Evolutionary conservation across 2,797 vertebrate species (phyloP), one percentile per base, ranked within the genome.

Genomic region (Acanthurus tractus): DNA sequence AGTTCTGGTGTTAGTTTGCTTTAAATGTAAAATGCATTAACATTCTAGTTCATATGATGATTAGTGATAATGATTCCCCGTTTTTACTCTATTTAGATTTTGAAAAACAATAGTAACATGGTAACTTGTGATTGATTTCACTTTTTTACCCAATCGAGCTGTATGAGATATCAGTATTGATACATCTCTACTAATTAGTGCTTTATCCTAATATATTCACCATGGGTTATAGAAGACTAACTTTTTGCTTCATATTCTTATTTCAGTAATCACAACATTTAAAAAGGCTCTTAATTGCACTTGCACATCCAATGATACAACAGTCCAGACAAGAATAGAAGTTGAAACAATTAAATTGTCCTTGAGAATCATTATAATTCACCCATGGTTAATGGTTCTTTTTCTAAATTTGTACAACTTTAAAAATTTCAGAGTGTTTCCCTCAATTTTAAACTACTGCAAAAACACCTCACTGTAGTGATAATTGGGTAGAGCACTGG

Each of bases 401-500:
- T 34, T 34, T 34, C 3, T 45, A 34, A 38, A 44, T 45, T 58
- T 34, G 3, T 10, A 17, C 0, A 13, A 22, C 6, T 71, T n/a
- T 22, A 36, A 45, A 54, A 2, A 59, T 45, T 58, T 34, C 2
- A 68, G 13, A 13, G 63, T 36, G 36, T 45, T 56, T 67, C 18
- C 63, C 18, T 70, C 59, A 34, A 40, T 52, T 66, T 53, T 62
- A 38, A 77, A 65, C 52, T 9, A 44, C 22, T 46, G 40, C 34
- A 34, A 12, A 46, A 40, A 34, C 23, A 25, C 7, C 55, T 57
- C 34, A 34, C 10, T 68, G 58, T 13, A 36, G 45, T 29, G 70
- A 82, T 87, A 86, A 90, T 80, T 88, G 64, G 56, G 48, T 52
- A 9, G 74, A 85, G 70, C 20, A 9, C 29, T 0, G 3, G 74